Base-by-base conservation (phyloP, 1,140 invertebrate genomes). In the Marisa cornuarietis region DNA sequence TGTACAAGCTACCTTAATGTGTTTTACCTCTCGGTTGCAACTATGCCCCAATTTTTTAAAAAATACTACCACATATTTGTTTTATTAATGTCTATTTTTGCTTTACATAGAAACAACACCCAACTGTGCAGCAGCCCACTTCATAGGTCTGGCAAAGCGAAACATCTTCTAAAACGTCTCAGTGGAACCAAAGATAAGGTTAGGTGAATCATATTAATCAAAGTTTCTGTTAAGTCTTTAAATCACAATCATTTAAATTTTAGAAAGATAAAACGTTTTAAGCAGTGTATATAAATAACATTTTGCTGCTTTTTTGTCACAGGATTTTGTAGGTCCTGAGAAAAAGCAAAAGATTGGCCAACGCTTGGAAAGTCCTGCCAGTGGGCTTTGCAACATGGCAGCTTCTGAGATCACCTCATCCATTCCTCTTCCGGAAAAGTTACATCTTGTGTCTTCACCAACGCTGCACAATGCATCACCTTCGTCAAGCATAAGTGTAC, bases 181-280 rank as follows among this genome's bases (percentile, higher is more conserved):
- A 87, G 86, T 84, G 85, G 84, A 16, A 82, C 80, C 68, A 84
- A 84, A 68, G 86, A 87, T 42, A 87, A 85, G 83, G 87, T 87
- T 76, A 78, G 78, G 22, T 10, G 5, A 52, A 0, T 68, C 62
- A 16, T 65, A n/a, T 62, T 22, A 52, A n/a, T 74, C 9, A n/a
- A 54, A 76, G 14, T n/a, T 65, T 65, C 26, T 76, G 31, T 31
- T 76, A 8, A 61, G 10, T 11, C 26, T 76, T 42, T 42, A 42
- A 4, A 42, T 42, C 6, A 6, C 31, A 42, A 42, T 42, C 31
- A 2, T 42, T 42, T 42, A 4, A 42, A 42, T 42, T 42, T 42
- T 42, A 42, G 31, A 42, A 42, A 42, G 31, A 42, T 42, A 42
- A 42, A 42, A 42, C 6, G 18, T 26, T 20, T 26, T 18, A 26